These are phyloP conservation scores for Muntiacus reevesi DNA, from an alignment of 2,113 vertebrate genomes.

Conservation along the genomic window DNA sequence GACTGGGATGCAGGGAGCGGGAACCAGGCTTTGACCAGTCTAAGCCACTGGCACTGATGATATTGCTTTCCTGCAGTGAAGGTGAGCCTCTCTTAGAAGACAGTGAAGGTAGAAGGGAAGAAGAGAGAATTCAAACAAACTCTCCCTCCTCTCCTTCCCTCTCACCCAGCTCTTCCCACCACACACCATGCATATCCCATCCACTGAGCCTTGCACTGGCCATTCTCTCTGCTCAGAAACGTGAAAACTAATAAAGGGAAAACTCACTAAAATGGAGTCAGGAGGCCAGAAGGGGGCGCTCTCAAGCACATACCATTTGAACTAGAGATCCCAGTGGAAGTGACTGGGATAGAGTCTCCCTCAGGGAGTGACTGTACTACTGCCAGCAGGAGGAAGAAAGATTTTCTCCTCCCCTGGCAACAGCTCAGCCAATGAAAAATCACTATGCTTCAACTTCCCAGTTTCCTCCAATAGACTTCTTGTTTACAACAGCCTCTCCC, in stretches of 20 bases:
- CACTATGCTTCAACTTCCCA: neutral
- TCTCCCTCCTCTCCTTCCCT: neutral
- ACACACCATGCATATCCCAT: fast-evolving
- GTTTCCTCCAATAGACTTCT: neutral
- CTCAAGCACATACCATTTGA: neutral
- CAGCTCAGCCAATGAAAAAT: neutral
- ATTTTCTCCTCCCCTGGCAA: neutral
- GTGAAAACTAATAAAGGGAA: neutral
- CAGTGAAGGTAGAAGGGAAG: neutral
- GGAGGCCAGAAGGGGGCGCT: neutral
- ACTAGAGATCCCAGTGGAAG: neutral
- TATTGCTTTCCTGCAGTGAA: neutral
- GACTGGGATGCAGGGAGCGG: neutral
- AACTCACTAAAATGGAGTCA: neutral
- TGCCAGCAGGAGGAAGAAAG: neutral
- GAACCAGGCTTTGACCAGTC: neutral
- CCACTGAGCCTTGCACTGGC: neutral
- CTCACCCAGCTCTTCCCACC: neutral
- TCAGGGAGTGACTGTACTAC: neutral
- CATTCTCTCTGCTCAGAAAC: neutral
- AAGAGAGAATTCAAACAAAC: neutral
- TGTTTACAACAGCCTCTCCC: neutral
- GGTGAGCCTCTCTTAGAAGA: neutral
- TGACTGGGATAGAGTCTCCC: neutral
- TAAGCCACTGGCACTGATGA: neutral